Base-by-base conservation (phyloP, 2,797 vertebrate genomes). In the Tapirus indicus region DNA sequence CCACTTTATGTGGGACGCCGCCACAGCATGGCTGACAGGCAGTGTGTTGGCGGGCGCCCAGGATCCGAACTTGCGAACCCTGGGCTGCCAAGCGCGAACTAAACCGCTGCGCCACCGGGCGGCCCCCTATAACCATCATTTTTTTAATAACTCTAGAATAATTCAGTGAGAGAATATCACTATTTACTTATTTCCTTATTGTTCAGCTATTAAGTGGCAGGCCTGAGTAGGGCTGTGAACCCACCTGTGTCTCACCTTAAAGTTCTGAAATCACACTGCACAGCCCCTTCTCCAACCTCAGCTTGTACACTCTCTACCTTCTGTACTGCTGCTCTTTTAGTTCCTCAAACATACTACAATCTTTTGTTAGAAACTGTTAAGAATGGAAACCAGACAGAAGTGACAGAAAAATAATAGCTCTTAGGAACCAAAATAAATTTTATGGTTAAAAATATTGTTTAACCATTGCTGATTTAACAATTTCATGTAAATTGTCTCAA, bases 371-470 rank as follows among this genome's bases (percentile, higher is more conserved):
- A 38, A 95, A 90, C 78, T 78, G 71, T 21, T 71, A 88, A 94
- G 75, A 79, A 78, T 74, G 64, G 62, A 95, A 91, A 85, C 44
- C 79, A 83, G 14, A 82, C 2, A 38, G 32, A 80, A 87, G 14
- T 66, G 23, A 88, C 49, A 86, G n/a, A 80, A 94, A 82, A 96
- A 17, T 60, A 47, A 47, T 21, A 96, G 25, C 49, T 68, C 82
- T 88, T 66, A 94, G 58, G 60, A 88, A 66, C 68, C 64, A 94
- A 77, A 32, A 35, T 71, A 41, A 85, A 71, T 74, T 41, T 93
- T 72, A 91, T n/a, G 58, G 25, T 93, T 97, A 47, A 64, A 93
- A 91, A 93, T 77, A 60, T 0, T 71, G 32, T 69, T 88, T 25
- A 78, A 77, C n/a, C 29, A 80, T 2, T 38, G 79, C 16, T 88